Base-by-base conservation (phyloP, 2,888 invertebrate species). In the Aleiodes alternator region DNA sequence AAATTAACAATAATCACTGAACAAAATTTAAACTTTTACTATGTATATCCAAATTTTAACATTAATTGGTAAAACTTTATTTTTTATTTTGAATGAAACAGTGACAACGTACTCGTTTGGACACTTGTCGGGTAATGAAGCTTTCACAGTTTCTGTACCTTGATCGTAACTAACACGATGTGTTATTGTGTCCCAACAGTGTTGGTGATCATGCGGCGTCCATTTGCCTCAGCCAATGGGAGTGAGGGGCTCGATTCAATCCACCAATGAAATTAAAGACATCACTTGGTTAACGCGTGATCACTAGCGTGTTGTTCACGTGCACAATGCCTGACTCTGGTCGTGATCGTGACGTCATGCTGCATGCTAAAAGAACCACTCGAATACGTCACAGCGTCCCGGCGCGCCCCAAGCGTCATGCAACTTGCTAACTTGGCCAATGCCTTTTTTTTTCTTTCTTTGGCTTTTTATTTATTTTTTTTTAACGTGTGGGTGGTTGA, bases 221-320 rank as follows among this genome's bases (percentile, higher is more conserved):
- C 86, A 84, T 80, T 83, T 82, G 79, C 81, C 80, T 78, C 84
- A 87, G 84, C 94, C 93, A 94, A 94, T 94, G 87, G 85, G 82
- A 86, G 88, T 83, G 89, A 93, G 93, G 93, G 95, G 95, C 94
- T 93, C 94, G 95, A 91, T 93, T 87, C 88, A 79, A 82, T 81
- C 86, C 87, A 84, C 95, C 94, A 94, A 95, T 95, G 87, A 87
- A 85, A 81, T 85, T 70, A 78, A 70, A 80, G 87, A 87, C 92
- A 92, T 93, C 96, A 96, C 93, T 93, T 95, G 92, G 90, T 90
- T 90, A 90, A 91, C 92, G 94, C 96, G 94, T 96, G 96, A 92
- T 92, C 92, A 90, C 87, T 90, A 90, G 93, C 93, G 92, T 93
- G 94, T 88, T 93, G 93, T 95, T 95, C 96, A 96, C 96, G 96